Conservation (phyloP, 2,888 invertebrate genomes). For the Lasioglossum morio region DNA sequence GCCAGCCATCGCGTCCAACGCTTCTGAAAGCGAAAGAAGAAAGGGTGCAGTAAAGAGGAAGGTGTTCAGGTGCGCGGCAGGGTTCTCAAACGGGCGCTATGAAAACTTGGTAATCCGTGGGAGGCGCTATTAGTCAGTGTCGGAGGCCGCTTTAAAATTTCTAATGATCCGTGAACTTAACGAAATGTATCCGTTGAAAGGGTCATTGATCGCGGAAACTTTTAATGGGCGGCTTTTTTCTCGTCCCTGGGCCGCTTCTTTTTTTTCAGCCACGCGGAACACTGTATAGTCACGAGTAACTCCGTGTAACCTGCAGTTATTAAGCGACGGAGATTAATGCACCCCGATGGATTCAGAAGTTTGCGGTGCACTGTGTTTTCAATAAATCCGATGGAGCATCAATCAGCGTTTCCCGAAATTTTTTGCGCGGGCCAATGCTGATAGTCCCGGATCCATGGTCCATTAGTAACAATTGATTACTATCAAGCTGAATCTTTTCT, state of each 20-base stretch:
- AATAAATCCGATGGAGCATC: not conserved
- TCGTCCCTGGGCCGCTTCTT: not conserved
- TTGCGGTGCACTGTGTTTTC: not conserved
- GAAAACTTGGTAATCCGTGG: constrained; percentile 62
- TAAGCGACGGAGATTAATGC: constrained; percentile 23
- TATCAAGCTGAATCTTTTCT: no score
- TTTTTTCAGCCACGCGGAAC: no score
- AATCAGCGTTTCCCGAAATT: not conserved
- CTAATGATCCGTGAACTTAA: constrained; percentile 66
- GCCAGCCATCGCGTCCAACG: not conserved
- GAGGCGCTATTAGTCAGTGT: constrained; percentile 59
- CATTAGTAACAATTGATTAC: no score
- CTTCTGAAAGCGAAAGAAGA: not conserved
- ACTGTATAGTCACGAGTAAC: not conserved
- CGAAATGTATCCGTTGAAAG: constrained; percentile 44
- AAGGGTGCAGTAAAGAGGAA: constrained; percentile 2
- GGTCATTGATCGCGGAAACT: constrained; percentile 53
- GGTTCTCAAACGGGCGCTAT: constrained; percentile 35
- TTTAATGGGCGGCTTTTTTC: constrained; percentile 42
- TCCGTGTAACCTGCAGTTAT: constrained; percentile 10
- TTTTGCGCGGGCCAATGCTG: not conserved
- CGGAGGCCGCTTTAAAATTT: constrained; percentile 59
- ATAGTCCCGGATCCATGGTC: no score
- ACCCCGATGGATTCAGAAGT: not conserved
- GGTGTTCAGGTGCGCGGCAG: constrained; percentile 45